Percentiles rank a stretch among this genome's conserved stretches.
These are phyloP conservation scores for Gallinago jamesoni DNA, from an alignment of 2,113 vertebrate genomes.

Conservation along the genomic window DNA sequence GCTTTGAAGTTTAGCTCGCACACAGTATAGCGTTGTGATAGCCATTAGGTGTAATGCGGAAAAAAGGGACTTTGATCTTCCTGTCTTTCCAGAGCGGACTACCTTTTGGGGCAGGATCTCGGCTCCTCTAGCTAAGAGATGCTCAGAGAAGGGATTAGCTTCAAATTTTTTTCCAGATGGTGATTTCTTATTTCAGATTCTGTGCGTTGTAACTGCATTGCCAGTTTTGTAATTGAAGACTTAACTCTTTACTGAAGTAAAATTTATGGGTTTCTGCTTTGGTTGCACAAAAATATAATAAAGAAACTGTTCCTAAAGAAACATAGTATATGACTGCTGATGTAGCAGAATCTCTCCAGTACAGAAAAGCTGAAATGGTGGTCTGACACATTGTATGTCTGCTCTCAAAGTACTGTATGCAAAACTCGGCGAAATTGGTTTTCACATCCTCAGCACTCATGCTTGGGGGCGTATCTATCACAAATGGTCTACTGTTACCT, in stretches of 20 bases:
- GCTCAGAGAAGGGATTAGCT: not conserved
- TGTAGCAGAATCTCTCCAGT: not conserved
- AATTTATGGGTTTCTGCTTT: not conserved
- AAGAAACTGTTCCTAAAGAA: not conserved
- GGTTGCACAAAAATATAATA: not conserved
- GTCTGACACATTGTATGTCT: not conserved
- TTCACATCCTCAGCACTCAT: not conserved
- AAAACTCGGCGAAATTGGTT: not conserved
- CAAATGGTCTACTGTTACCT: not conserved
- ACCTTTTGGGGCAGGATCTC: conserved; percentile 23
- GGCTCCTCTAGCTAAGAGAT: not conserved
- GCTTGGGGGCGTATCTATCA: not conserved
- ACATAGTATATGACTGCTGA: not conserved
- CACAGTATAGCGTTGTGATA: not conserved
- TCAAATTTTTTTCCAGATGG: not conserved
- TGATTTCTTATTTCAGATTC: not conserved
- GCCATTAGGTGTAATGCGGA: conserved; percentile 25
- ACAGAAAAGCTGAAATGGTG: not conserved
- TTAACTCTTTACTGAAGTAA: not conserved
- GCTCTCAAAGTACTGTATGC: not conserved
- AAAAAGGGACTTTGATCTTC: conserved; percentile 38
- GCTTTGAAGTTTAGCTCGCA: conserved; percentile 40
- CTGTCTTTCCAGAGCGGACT: not conserved
- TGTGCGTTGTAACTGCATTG: not conserved
- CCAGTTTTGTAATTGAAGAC: not conserved